These are phyloP conservation scores for Sakesphorus luctuosus DNA, from an alignment of 2,113 vertebrate species.

Conservation along the genomic window DNA sequence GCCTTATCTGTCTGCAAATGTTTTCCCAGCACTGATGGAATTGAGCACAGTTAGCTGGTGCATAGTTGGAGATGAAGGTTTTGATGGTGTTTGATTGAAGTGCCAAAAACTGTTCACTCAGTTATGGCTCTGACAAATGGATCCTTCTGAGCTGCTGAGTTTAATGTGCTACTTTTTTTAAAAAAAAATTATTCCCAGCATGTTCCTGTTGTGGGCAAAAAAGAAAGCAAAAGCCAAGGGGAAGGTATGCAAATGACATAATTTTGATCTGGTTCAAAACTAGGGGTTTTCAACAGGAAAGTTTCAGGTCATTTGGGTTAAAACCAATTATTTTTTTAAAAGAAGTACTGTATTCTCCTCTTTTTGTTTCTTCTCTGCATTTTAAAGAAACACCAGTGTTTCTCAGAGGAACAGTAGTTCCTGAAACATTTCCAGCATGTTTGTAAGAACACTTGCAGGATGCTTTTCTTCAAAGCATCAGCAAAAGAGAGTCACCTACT, in stretches of 20 bases:
- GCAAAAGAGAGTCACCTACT: not conserved
- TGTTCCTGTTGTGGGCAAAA: not conserved
- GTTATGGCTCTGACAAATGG: not conserved
- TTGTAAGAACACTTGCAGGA: not conserved
- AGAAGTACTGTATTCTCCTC: not conserved
- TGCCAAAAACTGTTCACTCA: not conserved
- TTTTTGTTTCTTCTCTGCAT: not conserved
- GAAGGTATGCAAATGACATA: not conserved
- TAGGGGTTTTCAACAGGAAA: not conserved
- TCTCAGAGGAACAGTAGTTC: not conserved
- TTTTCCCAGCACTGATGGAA: not conserved
- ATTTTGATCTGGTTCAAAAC: not conserved
- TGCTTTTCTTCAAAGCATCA: not conserved
- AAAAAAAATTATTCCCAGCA: not conserved
- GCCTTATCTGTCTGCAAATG: not conserved
- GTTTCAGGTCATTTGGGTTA: not conserved
- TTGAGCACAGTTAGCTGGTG: accelerated
- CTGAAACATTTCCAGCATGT: not conserved
- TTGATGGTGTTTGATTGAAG: not conserved
- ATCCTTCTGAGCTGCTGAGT: not conserved
- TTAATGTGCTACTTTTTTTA: not conserved
- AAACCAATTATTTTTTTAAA: not conserved
- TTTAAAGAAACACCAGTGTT: not conserved
- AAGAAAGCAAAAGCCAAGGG: not conserved
- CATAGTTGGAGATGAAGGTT: not conserved